These are phyloP conservation scores for Mamestra configurata DNA, from an alignment of 1,140 invertebrate genomes.

Conservation along the genomic window DNA sequence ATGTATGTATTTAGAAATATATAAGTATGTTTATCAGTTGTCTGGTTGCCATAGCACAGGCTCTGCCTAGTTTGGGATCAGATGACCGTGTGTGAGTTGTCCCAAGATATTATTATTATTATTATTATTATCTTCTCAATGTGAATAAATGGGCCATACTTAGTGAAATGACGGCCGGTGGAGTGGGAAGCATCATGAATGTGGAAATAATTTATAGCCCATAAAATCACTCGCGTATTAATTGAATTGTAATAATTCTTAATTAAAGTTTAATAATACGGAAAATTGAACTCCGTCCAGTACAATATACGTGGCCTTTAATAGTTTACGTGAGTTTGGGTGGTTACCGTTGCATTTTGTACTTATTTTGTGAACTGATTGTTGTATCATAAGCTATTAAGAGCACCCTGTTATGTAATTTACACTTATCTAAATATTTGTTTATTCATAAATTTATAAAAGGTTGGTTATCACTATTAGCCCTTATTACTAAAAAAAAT, in stretches of 20 bases:
- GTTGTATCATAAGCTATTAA: too few relatives aligned
- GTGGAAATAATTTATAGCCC: conserved; percentile 34
- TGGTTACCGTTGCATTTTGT: background rate
- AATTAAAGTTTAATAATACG: conserved; percentile 32
- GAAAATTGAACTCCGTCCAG: background rate
- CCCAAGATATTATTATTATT: too few relatives aligned
- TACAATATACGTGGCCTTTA: background rate
- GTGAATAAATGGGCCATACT: background rate
- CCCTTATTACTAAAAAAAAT: too few relatives aligned
- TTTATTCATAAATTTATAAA: too few relatives aligned
- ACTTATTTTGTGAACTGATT: background rate
- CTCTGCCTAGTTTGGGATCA: too few relatives aligned
- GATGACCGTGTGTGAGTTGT: too few relatives aligned
- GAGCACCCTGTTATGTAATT: too few relatives aligned
- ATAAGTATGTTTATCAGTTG: too few relatives aligned
- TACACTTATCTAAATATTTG: too few relatives aligned
- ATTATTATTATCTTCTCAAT: background rate
- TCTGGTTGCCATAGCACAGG: too few relatives aligned
- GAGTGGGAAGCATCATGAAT: conserved; percentile 16
- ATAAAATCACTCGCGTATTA: conserved; percentile 7
- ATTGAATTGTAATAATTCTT: conserved; percentile 40
- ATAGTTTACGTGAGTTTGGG: background rate
- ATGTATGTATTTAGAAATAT: too few relatives aligned
- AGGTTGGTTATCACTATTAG: too few relatives aligned
- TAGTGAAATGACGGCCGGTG: background rate